Base-by-base conservation (phyloP, 2,797 vertebrate genomes). In the Morus bassanus region DNA sequence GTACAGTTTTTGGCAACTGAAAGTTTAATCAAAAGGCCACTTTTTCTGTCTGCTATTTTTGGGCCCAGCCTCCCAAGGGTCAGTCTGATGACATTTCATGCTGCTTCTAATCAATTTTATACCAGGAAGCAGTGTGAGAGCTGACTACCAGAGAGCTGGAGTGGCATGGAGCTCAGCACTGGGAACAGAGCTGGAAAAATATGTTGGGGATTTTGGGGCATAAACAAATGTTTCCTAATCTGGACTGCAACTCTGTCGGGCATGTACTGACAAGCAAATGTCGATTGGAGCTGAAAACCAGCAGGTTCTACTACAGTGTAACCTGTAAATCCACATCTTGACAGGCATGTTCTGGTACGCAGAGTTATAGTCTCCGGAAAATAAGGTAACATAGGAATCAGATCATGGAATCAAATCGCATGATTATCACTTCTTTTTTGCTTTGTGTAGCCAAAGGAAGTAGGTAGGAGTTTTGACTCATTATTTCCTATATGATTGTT, bases 161-260 rank as follows among this genome's bases (percentile, higher is more conserved):
- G 91, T 81, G 85, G 79, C 48, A 19, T 93, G 89, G 83, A 89
- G 79, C 95, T 95, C 93, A 92, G 95, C 92, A 86, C 89, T 92
- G 96, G 95, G 95, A 97, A 84, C 94, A 86, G 94, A 96, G 96
- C 81, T 83, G 72, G 90, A 95, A 96, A 94, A 57, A 79, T 94
- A 96, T 95, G 94, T 89, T 95, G 93, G 88, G 96, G 96, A 96
- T 98, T 98, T 96, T 85, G 96, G 96, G 96, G 79, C 96, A 96
- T 96, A 97, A 97, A 93, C 96, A 98, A 98, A 96, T 97, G 94
- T 98, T 98, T 97, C 95, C 89, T 97, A 98, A 95, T 97, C 96
- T 94, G 95, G 97, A 97, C 97, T 98, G 97, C 96, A 97, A 97
- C 97, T 97, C 97, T 92, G 96, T 95, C 95, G 95, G 96, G 93